Percentiles rank a stretch among this genome's conserved stretches.
Conservation (phyloP, 1,140 invertebrate species). For the Pseudomyrmex cubaensis region DNA sequence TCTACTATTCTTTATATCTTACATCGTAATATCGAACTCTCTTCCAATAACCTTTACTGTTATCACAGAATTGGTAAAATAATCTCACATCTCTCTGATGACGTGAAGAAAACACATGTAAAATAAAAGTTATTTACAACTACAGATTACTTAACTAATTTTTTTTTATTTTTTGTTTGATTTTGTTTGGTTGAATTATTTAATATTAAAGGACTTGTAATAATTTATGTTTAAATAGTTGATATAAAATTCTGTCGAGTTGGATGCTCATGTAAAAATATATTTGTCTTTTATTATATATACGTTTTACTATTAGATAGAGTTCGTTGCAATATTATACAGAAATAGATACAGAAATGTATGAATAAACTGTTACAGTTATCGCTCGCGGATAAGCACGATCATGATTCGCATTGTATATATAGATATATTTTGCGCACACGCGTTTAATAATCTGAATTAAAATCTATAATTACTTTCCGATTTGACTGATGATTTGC, state of each 20-base stretch:
- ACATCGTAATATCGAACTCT: conserved; percentile 7
- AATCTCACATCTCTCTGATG: not conserved
- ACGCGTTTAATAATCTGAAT: conserved; percentile 48
- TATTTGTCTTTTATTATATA: not conserved
- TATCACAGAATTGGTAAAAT: not conserved
- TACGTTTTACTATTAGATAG: conserved; percentile 2
- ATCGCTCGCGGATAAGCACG: conserved; percentile 39
- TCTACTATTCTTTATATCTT: not conserved
- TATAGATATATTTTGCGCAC: too few relatives aligned
- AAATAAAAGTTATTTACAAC: too few relatives aligned
- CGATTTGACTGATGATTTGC: conserved; percentile 58
- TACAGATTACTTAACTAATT: too few relatives aligned
- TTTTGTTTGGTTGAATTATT: too few relatives aligned
- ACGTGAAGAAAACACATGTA: too few relatives aligned
- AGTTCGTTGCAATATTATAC: not conserved
- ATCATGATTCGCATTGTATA: not conserved
- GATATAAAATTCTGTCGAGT: too few relatives aligned
- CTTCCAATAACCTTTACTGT: too few relatives aligned
- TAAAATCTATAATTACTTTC: conserved; percentile 61
- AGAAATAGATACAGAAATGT: not conserved
- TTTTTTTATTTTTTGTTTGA: too few relatives aligned
- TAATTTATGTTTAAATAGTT: too few relatives aligned
- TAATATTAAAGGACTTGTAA: too few relatives aligned
- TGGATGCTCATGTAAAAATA: not conserved
- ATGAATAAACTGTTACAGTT: conserved; percentile 29